Conservation (phyloP, 1,140 invertebrate genomes). For the Galleria mellonella region DNA sequence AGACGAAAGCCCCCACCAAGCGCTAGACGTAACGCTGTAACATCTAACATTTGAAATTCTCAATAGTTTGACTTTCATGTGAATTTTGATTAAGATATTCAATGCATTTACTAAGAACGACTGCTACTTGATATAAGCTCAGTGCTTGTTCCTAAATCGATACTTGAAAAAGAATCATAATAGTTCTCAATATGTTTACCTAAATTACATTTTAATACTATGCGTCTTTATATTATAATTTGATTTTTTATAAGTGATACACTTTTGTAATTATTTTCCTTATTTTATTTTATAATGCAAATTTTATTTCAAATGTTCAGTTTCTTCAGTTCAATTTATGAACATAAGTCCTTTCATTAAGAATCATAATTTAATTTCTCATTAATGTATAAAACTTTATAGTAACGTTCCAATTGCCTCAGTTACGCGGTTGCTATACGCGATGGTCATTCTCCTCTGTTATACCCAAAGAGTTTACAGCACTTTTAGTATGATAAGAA, state of each 20-base stretch:
- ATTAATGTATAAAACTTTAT: conserved; percentile 51
- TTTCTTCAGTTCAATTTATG: conserved; percentile 12
- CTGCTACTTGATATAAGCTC: too few relatives aligned
- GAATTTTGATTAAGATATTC: conserved; percentile 11
- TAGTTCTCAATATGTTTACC: background rate
- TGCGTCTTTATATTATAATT: too few relatives aligned
- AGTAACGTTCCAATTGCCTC: conserved; percentile 45
- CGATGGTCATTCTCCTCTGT: conserved; percentile 34
- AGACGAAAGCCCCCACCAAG: background rate
- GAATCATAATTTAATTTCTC: conserved; percentile 4
- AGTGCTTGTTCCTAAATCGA: conserved; percentile 25
- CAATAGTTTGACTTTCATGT: conserved; percentile 7
- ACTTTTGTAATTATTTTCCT: too few relatives aligned
- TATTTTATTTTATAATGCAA: too few relatives aligned
- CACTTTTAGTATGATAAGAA: conserved; percentile 50
- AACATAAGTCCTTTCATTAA: too few relatives aligned
- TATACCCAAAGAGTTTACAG: conserved; percentile 22
- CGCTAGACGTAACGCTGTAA: conserved; percentile 1
- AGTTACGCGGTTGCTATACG: conserved; percentile 24
- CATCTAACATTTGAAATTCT: conserved; percentile 1
- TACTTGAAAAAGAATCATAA: conserved; percentile 43
- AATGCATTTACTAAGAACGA: background rate
- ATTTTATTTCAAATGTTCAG: conserved; percentile 38
- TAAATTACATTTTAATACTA: conserved; percentile 28
- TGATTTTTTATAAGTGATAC: too few relatives aligned